These are phyloP conservation scores for Otolemur garnettii DNA, from an alignment of 2,113 vertebrate species.

Conservation along the genomic window DNA sequence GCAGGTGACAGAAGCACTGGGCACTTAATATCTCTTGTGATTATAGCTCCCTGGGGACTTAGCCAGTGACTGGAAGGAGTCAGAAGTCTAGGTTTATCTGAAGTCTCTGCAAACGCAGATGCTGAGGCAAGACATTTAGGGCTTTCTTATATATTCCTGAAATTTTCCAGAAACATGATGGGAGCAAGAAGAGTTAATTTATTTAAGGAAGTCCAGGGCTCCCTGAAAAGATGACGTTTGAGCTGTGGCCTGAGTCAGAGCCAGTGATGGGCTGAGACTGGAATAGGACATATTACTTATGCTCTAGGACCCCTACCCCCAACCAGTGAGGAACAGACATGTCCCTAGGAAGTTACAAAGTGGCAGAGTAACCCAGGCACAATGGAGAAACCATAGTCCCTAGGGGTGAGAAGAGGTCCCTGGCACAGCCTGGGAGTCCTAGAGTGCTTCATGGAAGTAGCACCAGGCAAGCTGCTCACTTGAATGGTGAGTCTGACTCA, in stretches of 20 bases:
- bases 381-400: not conserved
- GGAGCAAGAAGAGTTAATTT: not conserved
- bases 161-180: slow-evolving; percentile 25
- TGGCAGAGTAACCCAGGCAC: no score
- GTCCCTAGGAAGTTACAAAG: not conserved
- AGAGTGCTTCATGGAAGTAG: not conserved
- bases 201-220: not conserved
- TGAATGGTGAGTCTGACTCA: not conserved
- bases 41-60: not conserved
- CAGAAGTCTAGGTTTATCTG: not conserved
- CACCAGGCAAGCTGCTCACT: not conserved
- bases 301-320: not conserved
- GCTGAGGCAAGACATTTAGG: not conserved
- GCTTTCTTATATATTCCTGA: not conserved
- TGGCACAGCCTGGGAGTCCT: not conserved
- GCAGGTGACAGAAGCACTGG: not conserved
- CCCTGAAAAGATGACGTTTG: not conserved
- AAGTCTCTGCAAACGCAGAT: not conserved
- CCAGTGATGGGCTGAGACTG: not conserved
- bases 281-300: not conserved
- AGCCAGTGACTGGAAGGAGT: not conserved
- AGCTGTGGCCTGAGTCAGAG: not conserved
- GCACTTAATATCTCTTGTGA: not conserved
- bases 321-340: fast-evolving
- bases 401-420: not conserved